Evolutionary conservation across 2,888 invertebrate genomes (phyloP).

Genomic region (Meandrusa payeni): DNA sequence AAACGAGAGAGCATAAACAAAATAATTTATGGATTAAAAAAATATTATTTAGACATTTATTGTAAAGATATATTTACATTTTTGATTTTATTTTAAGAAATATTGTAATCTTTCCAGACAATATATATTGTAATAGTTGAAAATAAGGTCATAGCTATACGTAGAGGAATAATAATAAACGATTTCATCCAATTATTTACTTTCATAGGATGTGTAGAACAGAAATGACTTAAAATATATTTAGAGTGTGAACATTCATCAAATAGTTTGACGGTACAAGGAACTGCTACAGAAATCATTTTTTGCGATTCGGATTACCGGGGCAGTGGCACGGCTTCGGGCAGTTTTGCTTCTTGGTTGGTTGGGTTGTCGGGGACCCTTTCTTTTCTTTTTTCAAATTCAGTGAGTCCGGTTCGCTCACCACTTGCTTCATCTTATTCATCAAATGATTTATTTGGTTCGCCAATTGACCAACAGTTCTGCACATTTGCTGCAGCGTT

Average conservation of each 20-base stretch:
- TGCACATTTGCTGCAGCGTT: conserved; percentile 43
- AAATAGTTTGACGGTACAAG: conserved; percentile 16
- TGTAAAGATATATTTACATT: too few relatives aligned
- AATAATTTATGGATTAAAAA: too few relatives aligned
- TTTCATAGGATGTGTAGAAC: conserved; percentile 4
- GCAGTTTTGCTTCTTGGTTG: conserved; percentile 30
- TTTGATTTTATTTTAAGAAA: too few relatives aligned
- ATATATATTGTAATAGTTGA: too few relatives aligned
- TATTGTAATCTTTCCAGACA: too few relatives aligned
- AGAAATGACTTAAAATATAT: background rate
- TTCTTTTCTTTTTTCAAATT: conserved; percentile 33
- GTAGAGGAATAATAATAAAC: background rate
- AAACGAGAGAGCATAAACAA: too few relatives aligned
- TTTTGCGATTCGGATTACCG: conserved; percentile 38
- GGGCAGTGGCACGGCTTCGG: conserved; percentile 53
- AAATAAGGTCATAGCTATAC: too few relatives aligned
- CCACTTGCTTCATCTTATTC: conserved; percentile 38
- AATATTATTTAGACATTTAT: too few relatives aligned
- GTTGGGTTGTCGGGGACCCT: conserved; percentile 28
- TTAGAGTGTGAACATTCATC: conserved; percentile 2
- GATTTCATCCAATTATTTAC: conserved; percentile 1
- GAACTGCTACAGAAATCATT: conserved; percentile 20
- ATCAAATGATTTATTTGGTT: conserved; percentile 42
- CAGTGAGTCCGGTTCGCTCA: conserved; percentile 34
- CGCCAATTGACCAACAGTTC: conserved; percentile 43